phyloP scores from a whole-genome alignment of 2,113 vertebrate genomes.

The Lampris incognitus region DNA sequence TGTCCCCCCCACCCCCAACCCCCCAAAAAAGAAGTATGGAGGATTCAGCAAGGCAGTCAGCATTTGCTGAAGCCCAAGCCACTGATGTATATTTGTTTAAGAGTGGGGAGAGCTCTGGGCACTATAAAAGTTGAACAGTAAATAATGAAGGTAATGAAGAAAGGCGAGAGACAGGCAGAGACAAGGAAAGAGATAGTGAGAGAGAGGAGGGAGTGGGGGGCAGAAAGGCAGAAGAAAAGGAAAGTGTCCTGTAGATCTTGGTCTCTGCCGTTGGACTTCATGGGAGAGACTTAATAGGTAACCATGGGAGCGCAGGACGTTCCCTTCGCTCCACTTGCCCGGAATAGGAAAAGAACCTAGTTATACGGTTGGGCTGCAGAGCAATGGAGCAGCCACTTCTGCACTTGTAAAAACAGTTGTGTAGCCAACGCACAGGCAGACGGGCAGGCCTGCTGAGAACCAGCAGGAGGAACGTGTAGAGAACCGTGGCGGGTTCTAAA shows the following conservation, averaged over 20 bases:
- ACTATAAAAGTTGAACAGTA: slow-evolving; percentile 55
- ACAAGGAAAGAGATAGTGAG: slow-evolving; percentile 6
- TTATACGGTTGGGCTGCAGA: slow-evolving; percentile 79
- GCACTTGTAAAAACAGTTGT: slow-evolving; percentile 82
- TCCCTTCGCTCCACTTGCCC: slow-evolving; percentile 64
- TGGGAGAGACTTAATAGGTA: slow-evolving; percentile 50
- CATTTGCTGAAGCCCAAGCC: slow-evolving; percentile 63
- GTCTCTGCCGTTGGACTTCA: slow-evolving; percentile 35
- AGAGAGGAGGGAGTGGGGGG: background rate
- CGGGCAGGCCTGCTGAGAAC: slow-evolving; percentile 66
- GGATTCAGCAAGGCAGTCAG: slow-evolving; percentile 70
- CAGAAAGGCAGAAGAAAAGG: slow-evolving; percentile 10
- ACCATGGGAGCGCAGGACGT: slow-evolving; percentile 54
- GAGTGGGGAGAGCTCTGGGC: slow-evolving; percentile 27
- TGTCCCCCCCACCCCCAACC: slow-evolving; percentile 43
- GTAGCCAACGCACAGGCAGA: slow-evolving; percentile 70
- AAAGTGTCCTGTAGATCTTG: slow-evolving; percentile 38
- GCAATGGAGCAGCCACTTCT: slow-evolving; percentile 79
- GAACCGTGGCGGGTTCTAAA: slow-evolving; percentile 29
- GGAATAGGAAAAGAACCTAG: slow-evolving; percentile 77
- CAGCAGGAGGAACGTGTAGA: slow-evolving; percentile 51
- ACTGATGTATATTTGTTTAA: slow-evolving; percentile 75
- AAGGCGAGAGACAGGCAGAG: slow-evolving; percentile 12
- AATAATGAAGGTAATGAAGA: slow-evolving; percentile 44
- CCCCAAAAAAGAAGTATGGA: slow-evolving; percentile 51